A percentile compares a stretch with the other conserved stretches of the same genome.
Conservation (phyloP, 2,113 vertebrate genomes). For the Zosterops japonicus region DNA sequence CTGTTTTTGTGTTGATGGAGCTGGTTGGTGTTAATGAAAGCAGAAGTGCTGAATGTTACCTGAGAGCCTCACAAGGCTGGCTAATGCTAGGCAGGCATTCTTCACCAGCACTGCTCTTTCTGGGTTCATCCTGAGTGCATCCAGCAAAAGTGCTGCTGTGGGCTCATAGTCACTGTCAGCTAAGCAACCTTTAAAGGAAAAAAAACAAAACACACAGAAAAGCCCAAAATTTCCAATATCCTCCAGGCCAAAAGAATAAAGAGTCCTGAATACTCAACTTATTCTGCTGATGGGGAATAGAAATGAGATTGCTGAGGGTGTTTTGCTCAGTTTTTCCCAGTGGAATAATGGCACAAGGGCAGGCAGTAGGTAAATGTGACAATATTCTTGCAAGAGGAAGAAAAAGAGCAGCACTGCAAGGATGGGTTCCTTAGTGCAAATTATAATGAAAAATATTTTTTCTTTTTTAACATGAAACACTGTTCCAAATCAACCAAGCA, state of each 20-base stretch:
- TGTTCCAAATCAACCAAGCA: not conserved
- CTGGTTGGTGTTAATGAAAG: not conserved
- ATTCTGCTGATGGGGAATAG: not conserved
- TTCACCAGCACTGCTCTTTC: constrained; percentile 62
- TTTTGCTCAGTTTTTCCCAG: not conserved
- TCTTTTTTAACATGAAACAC: not conserved
- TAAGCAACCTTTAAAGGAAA: constrained; percentile 56
- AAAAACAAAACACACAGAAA: not conserved
- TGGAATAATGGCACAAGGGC: fast-evolving
- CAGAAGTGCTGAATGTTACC: constrained; percentile 53
- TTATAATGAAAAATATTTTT: not conserved
- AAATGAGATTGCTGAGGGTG: not conserved
- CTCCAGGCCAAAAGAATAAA: not conserved
- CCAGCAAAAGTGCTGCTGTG: constrained; percentile 45
- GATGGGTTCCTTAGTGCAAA: not conserved
- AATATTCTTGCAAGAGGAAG: not conserved
- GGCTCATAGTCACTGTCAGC: constrained; percentile 53
- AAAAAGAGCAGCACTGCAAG: not conserved
- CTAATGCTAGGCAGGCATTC: constrained; percentile 64
- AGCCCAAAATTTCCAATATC: not conserved
- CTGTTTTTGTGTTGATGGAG: not conserved
- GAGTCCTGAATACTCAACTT: not conserved
- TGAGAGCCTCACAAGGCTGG: constrained; percentile 69
- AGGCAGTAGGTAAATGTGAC: not conserved
- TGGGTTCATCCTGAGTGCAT: constrained; percentile 31